These are phyloP conservation scores for Tarsius wallacei DNA, from an alignment of 2,797 vertebrate species.

Conservation along the genomic window DNA sequence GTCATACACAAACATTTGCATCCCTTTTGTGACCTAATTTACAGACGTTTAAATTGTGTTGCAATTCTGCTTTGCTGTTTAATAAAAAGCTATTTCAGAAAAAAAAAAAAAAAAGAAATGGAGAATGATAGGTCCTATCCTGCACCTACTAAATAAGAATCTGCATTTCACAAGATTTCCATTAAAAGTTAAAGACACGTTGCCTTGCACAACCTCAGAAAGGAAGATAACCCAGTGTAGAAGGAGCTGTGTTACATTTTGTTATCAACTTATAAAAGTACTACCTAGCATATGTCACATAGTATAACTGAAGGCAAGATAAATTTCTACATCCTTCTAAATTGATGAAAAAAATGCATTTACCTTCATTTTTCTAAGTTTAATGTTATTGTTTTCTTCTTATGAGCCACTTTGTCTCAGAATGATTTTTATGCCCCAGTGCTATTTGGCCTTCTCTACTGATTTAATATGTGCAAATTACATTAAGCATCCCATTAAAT, in stretches of 20 bases:
- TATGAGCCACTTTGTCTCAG: conserved; percentile 39
- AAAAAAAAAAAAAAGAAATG: too few species aligned
- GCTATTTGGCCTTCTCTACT: conserved; percentile 71
- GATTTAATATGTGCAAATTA: conserved; percentile 78
- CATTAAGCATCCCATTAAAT: conserved; percentile 75
- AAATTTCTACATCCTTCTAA: conserved; percentile 10
- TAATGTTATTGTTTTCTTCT: conserved; percentile 63
- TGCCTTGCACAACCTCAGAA: not conserved
- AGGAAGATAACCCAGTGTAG: conserved; percentile 24
- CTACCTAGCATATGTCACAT: not conserved
- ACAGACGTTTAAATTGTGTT: too few species aligned
- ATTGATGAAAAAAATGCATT: conserved; percentile 57
- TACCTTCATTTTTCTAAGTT: conserved; percentile 44
- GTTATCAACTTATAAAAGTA: not conserved
- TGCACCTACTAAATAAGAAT: not conserved
- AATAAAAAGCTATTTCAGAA: too few species aligned
- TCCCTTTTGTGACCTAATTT: too few species aligned
- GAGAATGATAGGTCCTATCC: not conserved
- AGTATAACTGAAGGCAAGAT: not conserved
- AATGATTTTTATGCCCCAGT: conserved; percentile 67
- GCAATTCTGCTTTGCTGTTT: too few species aligned
- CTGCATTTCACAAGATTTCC: conserved; percentile 10
- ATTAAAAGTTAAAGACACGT: conserved; percentile 17
- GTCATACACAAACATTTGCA: too few species aligned
- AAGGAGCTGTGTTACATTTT: conserved; percentile 20